Evolutionary conservation across 2,797 vertebrate species (phyloP).

Genomic region (Glyptemys insculpta): DNA sequence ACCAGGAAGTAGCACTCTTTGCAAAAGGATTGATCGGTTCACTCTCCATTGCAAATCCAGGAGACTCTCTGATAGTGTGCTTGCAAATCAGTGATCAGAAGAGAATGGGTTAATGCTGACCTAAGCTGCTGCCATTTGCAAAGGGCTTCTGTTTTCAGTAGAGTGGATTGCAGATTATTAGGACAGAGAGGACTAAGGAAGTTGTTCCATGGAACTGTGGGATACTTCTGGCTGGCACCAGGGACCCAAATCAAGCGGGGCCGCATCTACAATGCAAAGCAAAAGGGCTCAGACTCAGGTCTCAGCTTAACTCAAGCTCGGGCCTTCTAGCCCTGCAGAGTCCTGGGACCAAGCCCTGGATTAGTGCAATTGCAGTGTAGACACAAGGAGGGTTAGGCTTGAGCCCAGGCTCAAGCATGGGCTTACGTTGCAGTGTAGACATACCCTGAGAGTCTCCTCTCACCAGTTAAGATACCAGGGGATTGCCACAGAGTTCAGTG

Average conservation of each 20-base stretch:
- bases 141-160: not conserved
- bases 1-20: not conserved
- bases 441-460: not conserved
- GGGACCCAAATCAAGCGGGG: not conserved
- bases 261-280: not conserved
- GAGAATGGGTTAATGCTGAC: not conserved
- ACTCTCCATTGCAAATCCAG: not conserved
- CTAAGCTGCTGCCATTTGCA: not conserved
- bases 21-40: not conserved
- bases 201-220: not conserved
- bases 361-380: no score
- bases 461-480: not conserved
- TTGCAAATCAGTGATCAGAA: not conserved
- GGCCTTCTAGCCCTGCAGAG: not conserved
- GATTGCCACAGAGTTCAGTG: not conserved
- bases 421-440: not conserved
- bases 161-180: not conserved
- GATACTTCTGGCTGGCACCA: not conserved
- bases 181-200: not conserved
- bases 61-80: not conserved
- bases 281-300: not conserved
- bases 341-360: not conserved
- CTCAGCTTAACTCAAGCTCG: not conserved
- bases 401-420: not conserved
- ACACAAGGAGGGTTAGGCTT: not conserved